These are phyloP conservation scores for Dermatophagoides farinae DNA, from an alignment of 1,140 invertebrate genomes.

Conservation along the genomic window DNA sequence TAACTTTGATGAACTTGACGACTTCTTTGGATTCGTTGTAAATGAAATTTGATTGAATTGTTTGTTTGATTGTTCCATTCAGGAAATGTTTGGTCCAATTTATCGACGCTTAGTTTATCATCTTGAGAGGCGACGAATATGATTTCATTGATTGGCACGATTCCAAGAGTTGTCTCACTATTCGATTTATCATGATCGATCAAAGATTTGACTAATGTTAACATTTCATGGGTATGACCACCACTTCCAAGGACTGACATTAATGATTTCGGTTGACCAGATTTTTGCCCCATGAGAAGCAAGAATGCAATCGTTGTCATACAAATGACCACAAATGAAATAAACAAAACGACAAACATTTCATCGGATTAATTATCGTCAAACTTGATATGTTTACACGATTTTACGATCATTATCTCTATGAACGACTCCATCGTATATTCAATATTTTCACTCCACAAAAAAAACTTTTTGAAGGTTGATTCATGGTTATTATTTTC, in stretches of 20 bases:
- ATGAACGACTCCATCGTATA: too few species aligned
- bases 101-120: slow-evolving; percentile 48
- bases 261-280: not conserved
- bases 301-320: not conserved
- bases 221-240: slow-evolving; percentile 73
- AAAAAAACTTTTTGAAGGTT: not conserved
- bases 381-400: not conserved
- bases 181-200: not conserved
- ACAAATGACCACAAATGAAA: not conserved
- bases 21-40: slow-evolving; percentile 36
- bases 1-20: slow-evolving; percentile 70
- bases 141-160: slow-evolving; percentile 36
- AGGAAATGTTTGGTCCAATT: slow-evolving; percentile 32
- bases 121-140: slow-evolving; percentile 41
- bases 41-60: too few species aligned
- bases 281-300: not conserved
- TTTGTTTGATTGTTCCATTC: not conserved
- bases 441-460: too few species aligned
- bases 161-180: not conserved
- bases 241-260: slow-evolving; percentile 24
- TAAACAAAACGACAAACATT: not conserved
- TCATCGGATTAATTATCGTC: not conserved
- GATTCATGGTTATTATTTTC: slow-evolving; percentile 1
- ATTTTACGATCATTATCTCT: too few species aligned
- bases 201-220: slow-evolving; percentile 27